A percentile compares a stretch with the other conserved stretches of the same genome.
Conservation (phyloP, 2,113 vertebrate genomes). For the Hemiprocne comata region DNA sequence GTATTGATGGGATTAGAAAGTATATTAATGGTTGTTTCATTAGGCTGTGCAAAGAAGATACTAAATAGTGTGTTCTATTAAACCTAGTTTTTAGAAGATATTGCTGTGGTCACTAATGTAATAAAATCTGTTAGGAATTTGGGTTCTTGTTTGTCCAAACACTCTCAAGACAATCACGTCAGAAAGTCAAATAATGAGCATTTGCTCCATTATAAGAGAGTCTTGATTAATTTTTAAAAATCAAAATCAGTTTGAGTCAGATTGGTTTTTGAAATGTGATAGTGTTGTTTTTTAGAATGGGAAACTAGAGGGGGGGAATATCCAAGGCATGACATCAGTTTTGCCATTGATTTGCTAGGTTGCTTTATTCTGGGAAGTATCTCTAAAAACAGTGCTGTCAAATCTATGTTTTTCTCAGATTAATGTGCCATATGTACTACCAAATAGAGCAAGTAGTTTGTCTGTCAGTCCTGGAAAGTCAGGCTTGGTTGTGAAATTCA, state of each 20-base stretch:
- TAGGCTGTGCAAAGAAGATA: background rate
- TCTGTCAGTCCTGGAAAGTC: background rate
- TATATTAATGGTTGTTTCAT: background rate
- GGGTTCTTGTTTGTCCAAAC: constrained; percentile 17
- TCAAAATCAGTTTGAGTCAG: background rate
- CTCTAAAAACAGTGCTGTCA: background rate
- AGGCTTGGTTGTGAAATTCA: background rate
- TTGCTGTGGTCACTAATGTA: constrained; percentile 2
- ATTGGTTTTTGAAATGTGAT: background rate
- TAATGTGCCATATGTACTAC: background rate
- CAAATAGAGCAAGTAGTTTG: background rate
- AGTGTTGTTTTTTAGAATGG: background rate
- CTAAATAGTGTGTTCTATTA: constrained; percentile 6
- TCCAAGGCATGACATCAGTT: background rate
- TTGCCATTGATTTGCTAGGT: background rate
- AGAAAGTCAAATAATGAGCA: background rate
- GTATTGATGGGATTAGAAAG: background rate
- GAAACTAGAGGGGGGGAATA: background rate
- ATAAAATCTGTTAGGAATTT: constrained; percentile 4
- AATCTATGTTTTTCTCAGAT: background rate
- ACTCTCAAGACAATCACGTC: background rate
- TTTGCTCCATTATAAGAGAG: background rate
- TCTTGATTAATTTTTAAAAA: background rate
- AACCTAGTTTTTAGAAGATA: constrained; percentile 5
- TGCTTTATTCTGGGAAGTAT: background rate